Base-by-base conservation (phyloP, 2,113 vertebrate genomes). In the Symphodus melops region DNA sequence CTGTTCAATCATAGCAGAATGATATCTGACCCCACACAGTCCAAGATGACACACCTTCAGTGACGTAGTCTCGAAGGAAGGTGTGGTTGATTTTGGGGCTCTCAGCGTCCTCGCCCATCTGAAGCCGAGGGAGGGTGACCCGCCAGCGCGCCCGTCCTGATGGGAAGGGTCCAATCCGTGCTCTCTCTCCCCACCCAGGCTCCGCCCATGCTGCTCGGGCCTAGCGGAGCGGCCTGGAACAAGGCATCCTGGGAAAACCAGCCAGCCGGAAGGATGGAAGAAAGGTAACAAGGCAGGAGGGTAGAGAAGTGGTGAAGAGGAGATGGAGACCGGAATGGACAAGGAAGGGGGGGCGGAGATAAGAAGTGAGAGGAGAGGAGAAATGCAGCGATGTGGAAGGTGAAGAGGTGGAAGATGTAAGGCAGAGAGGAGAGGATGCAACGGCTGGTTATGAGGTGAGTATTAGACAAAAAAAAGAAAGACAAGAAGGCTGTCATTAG, bases 11-110 rank as follows among this genome's bases (percentile, higher is more conserved):
- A n/a, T n/a, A n/a, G n/a, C n/a, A n/a, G n/a, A n/a, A n/a, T n/a
- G 75, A 63, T 37, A 84, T 67, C 19, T 39, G 85, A 79, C 51
- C 72, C 84, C 72, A 64, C 23, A 66, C 49, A 68, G 51, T 36
- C 37, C 19, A 36, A 5, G 4, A 64, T 8, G 9, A 78, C 52
- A 52, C n/a, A 46, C 97, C 97, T 98, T 99, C 97, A 68, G 98
- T 99, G 95, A 99, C 98, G 94, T 99, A 99, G 96, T 98, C 97
- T 95, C 97, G 95, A 84, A 99, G 96, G 94, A 99, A 99, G 96
- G 97, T 96, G 95, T 97, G 96, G 96, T 98, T 99, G 95, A 99
- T 97, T 94, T 97, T 97, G 89, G 95, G 91, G 89, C 96, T 93
- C 95, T 99, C 98, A 94, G 95, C 92, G 96, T 98, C 97, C 96